A percentile compares a stretch with the other conserved stretches of the same genome.
These are phyloP conservation scores for Heliconius ethilla DNA, from an alignment of 2,888 invertebrate species.

Conservation along the genomic window DNA sequence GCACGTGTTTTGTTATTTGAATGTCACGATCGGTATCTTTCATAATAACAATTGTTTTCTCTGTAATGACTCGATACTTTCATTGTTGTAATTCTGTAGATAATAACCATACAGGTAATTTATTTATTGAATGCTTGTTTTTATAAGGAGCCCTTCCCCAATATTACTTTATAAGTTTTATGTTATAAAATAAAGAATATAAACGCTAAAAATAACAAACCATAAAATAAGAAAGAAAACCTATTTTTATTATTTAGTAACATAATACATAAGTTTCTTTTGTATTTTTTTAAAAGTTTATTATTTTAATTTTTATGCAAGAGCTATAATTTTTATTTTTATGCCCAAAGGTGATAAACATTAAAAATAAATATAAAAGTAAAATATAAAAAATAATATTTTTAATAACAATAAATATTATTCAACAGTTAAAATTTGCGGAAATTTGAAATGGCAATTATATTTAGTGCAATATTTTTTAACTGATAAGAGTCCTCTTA, in stretches of 20 bases:
- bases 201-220: no score
- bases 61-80: conserved; percentile 17
- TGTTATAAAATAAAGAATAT: no score
- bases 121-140: neutral
- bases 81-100: neutral
- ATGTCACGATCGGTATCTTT: conserved; percentile 7
- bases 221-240: no score
- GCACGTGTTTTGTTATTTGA: neutral
- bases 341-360: no score
- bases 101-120: neutral
- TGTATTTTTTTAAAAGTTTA: no score
- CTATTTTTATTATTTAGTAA: no score
- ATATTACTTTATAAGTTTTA: no score
- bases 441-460: conserved; percentile 1
- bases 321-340: no score
- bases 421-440: neutral
- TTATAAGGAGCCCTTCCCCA: neutral
- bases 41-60: conserved; percentile 1
- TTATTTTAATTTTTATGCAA: no score
- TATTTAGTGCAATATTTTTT: neutral
- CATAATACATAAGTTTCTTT: no score
- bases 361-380: no score
- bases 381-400: no score
- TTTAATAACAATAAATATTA: neutral
- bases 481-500: neutral